Base-by-base conservation (phyloP, 2,797 vertebrate species). In the Melanotaenia boesemani region DNA sequence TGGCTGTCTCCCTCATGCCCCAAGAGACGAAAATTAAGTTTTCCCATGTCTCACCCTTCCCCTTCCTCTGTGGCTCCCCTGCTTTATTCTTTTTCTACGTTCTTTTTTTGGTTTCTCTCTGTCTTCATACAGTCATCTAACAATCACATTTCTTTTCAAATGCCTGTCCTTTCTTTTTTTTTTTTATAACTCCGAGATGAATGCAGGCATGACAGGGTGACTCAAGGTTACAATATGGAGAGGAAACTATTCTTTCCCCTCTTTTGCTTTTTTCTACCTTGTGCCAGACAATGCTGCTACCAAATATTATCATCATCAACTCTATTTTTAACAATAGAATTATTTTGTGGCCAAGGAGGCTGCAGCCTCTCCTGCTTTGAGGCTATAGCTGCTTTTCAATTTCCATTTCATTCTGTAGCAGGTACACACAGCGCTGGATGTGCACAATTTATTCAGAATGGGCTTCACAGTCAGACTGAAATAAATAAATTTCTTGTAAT, bases 161-260 rank as follows among this genome's bases (percentile, higher is more conserved):
- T 74, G 77, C 70, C 26, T 64, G 58, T 74, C 16, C 52, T 62
- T 67, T 44, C 15, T 44, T 41, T 72, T 73, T 68, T 52, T 57
- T 37, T 63, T 75, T n/a, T 70, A 54, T 0, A 13, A 3, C 55
- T 73, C 67, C 28, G 61, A 59, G 61, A 81, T 84, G 71, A 85
- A 85, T 79, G 41, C 79, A 72, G 60, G 66, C 74, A 74, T 76
- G 74, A 56, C 70, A 72, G 82, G 74, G 76, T 79, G 79, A 86
- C 70, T 87, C 81, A 89, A 92, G 89, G 87, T 88, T 86, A 81
- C 75, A 83, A 83, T 88, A 54, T 76, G 70, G 65, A 77, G 67
- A 73, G 32, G 63, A 74, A 41, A 70, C 73, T 71, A 73, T 55
- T 84, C 63, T 80, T 83, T 77, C 24, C 30, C 60, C 20, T 34